Base-by-base conservation (phyloP, 2,113 vertebrate species). In the Potamarius usumacintae region DNA sequence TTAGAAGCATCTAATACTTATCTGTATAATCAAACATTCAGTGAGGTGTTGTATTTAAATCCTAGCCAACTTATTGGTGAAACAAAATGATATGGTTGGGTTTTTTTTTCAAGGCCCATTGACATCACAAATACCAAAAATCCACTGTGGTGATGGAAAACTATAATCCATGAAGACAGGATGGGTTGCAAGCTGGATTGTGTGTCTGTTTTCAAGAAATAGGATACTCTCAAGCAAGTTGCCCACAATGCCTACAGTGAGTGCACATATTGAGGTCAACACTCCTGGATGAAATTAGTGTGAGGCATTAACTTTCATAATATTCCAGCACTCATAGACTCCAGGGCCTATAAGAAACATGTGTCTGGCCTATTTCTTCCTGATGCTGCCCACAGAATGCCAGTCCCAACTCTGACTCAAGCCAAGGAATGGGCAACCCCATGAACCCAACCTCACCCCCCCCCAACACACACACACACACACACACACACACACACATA, bases 351-450 rank as follows among this genome's bases (percentile, higher is more conserved):
- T 50, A 42, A 25, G 22, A 76, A 67, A 53, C 50, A 84, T 69
- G 9, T 69, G 15, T 20, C 82, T 84, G 25, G 63, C 7, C 14
- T 69, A 25, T 74, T 57, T 58, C 53, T 74, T 85, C 53, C 65
- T 55, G 18, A 71, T 71, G 18, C 27, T 84, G 52, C 71, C 83
- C 65, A 84, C 83, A 84, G 52, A 69, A 84, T 71, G n/a, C 52
- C 65, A 84, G 57, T 62, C 50, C 72, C 52, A 34, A 6, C 52
- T 72, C 53, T 85, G 22, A 85, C 53, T 85, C 83, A 85, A 50
- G 25, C 42, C 48, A 50, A 60, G 52, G 7, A 86, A 65, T 79
- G 72, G 74, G 58, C 60, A 79, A 34, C 67, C 42, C 60, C 25
- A 42, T 50, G 17, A 78, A 42, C 42, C 42, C 42, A 62, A 55